Conservation (phyloP, 2,888 invertebrate species). For the Odontothrips loti region DNA sequence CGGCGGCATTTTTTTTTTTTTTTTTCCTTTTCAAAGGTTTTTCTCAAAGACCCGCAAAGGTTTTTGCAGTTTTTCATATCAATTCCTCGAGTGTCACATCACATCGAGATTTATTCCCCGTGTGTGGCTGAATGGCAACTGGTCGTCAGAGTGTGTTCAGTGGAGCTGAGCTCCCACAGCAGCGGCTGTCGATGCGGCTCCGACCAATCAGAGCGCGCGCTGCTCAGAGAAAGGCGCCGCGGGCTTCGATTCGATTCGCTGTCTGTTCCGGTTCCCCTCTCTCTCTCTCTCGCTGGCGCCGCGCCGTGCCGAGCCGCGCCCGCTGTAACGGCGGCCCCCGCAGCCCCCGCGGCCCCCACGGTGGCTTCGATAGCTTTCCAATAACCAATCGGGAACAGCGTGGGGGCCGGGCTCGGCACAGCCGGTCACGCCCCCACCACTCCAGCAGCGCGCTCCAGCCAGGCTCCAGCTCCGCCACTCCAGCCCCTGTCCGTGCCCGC, state of each 20-base stretch:
- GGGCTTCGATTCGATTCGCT: background rate
- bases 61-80: too few relatives aligned
- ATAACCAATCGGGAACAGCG: conserved; percentile 9
- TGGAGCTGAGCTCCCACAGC: too few relatives aligned
- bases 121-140: too few relatives aligned
- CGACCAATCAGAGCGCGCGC: background rate
- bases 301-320: background rate
- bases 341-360: background rate
- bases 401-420: conserved; percentile 3
- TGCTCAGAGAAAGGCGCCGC: background rate
- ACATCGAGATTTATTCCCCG: too few relatives aligned
- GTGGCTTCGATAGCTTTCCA: conserved; percentile 4
- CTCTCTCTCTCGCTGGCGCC: background rate
- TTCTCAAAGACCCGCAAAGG: too few relatives aligned
- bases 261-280: background rate
- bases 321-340: background rate
- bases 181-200: background rate
- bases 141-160: too few relatives aligned
- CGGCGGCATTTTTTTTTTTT: too few relatives aligned
- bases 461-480: too few relatives aligned
- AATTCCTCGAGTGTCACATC: too few relatives aligned
- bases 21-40: too few relatives aligned
- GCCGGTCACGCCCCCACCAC: conserved; percentile 11
- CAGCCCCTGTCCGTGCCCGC: too few relatives aligned
- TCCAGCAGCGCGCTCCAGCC: background rate